A percentile compares a stretch with the other conserved stretches of the same genome.
These are phyloP conservation scores for Danio tinwini DNA, from an alignment of 2,797 vertebrate species.

Conservation along the genomic window DNA sequence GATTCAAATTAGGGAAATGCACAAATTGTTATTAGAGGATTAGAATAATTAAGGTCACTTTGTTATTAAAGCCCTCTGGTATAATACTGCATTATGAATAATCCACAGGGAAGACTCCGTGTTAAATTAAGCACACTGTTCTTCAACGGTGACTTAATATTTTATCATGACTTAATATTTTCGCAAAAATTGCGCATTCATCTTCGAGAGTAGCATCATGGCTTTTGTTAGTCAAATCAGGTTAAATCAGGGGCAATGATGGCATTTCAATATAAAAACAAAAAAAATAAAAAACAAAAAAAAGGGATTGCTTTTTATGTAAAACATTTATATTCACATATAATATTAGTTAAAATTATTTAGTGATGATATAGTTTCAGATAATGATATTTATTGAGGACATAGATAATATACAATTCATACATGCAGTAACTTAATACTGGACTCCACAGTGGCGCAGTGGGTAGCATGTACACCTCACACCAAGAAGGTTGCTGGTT, in stretches of 20 bases:
- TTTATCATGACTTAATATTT: slow-evolving; percentile 31
- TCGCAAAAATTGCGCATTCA: slow-evolving; percentile 8
- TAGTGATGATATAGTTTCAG: not conserved
- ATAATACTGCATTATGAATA: slow-evolving; percentile 37
- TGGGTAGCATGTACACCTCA: too few relatives aligned
- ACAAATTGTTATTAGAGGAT: slow-evolving; percentile 35
- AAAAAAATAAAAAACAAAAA: too few relatives aligned
- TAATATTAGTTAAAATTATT: not conserved
- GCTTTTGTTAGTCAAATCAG: slow-evolving; percentile 9
- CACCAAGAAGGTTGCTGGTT: too few relatives aligned
- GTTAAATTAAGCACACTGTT: slow-evolving; percentile 32
- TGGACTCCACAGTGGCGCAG: too few relatives aligned
- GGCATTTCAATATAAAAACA: not conserved
- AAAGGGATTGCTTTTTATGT: not conserved
- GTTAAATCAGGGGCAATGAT: slow-evolving; percentile 11
- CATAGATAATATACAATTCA: too few relatives aligned
- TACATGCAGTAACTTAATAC: too few relatives aligned
- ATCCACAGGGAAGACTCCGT: slow-evolving; percentile 33
- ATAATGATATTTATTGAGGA: not conserved
- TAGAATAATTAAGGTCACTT: slow-evolving; percentile 35
- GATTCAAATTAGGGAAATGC: slow-evolving; percentile 2
- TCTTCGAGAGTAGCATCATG: not conserved
- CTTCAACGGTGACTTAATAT: slow-evolving; percentile 28
- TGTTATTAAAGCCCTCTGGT: slow-evolving; percentile 28
- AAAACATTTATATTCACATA: not conserved